phyloP scores from a whole-genome alignment of 1,140 invertebrate species.

The Agrilus planipennis region DNA sequence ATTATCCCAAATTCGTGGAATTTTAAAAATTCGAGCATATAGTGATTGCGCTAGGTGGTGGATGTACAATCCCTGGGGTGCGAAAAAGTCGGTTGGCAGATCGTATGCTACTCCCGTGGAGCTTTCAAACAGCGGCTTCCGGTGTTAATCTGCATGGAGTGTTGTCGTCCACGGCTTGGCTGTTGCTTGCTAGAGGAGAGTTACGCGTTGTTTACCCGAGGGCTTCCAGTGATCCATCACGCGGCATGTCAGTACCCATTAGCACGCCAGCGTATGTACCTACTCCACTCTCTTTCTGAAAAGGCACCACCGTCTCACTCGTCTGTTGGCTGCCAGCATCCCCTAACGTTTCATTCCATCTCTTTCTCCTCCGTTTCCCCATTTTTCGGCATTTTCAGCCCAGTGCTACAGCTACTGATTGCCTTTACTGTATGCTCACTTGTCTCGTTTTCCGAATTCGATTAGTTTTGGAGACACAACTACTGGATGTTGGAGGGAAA shows the following conservation, averaged over 20 bases:
- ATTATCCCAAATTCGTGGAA: not conserved
- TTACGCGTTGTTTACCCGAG: constrained; percentile 19
- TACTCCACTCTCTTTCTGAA: not conserved
- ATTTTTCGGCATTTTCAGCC: not conserved
- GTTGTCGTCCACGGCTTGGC: constrained; percentile 9
- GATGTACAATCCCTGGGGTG: not conserved
- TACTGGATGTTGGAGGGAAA: too few relatives aligned
- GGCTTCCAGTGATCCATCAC: constrained; percentile 43
- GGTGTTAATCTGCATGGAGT: constrained; percentile 14
- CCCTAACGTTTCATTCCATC: too few relatives aligned
- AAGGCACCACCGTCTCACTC: too few relatives aligned
- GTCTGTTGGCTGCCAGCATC: too few relatives aligned
- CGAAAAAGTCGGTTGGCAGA: not conserved
- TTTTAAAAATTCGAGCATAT: not conserved
- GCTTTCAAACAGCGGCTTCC: constrained; percentile 12
- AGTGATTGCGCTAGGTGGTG: not conserved
- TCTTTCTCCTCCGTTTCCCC: too few relatives aligned
- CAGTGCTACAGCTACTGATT: constrained; percentile 1
- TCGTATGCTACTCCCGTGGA: not conserved
- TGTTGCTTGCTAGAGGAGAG: constrained; percentile 8
- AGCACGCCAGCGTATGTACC: constrained; percentile 38
- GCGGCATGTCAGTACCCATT: constrained; percentile 46
- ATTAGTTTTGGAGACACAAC: too few relatives aligned
- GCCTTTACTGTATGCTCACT: constrained; percentile 8
- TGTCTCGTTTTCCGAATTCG: too few relatives aligned